Evolutionary conservation across 1,140 invertebrate species (phyloP), one percentile per base, ranked within the genome.

Genomic region (Oryzaephilus surinamensis): DNA sequence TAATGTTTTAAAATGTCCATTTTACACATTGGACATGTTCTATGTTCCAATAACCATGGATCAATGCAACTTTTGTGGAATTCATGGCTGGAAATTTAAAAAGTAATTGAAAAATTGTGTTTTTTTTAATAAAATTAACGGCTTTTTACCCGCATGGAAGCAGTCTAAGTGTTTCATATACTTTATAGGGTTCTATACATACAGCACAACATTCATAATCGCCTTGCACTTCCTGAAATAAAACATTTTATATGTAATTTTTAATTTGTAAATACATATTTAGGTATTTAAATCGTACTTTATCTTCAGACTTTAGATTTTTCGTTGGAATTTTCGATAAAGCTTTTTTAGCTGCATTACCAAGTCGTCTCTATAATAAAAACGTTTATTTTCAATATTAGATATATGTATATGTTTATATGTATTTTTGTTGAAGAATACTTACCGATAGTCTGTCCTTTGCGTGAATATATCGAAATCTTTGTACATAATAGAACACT

Each of bases 1-100:
- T 90, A 94, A 52, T 88, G 85, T 60, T 89, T 84, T 10, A 95
- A 71, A 55, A 96, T 93, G 62, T 95, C 88, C 76, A 91, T 80
- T 66, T 95, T 94, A 65, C 90, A 95, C 86, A 95, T 92, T 10
- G 91, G 89, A 66, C 90, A 94, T 13, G 87, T 92, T 42, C 89
- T 70, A 60, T 94, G 86, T 55, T 94, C 87, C 45, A 95, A 64
- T 16, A 96, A 69, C 91, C 91, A 96, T 3, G 89, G 87, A 69
- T 96, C 91, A 38, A 96, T 90, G 69, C 91, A 95, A 40, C 70
- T 76, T 67, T 92, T 92, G 66, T 95, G 91, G 64, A 93, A 95
- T 54, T 89, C 79, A 64, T 96, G 91, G 50, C 88, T 92, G 65
- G 5, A 76, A 73, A 50, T 11, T 10, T n/a, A 24, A 0, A 24